phyloP scores from a whole-genome alignment of 2,797 vertebrate genomes.

The Anisognathus igniventris region DNA sequence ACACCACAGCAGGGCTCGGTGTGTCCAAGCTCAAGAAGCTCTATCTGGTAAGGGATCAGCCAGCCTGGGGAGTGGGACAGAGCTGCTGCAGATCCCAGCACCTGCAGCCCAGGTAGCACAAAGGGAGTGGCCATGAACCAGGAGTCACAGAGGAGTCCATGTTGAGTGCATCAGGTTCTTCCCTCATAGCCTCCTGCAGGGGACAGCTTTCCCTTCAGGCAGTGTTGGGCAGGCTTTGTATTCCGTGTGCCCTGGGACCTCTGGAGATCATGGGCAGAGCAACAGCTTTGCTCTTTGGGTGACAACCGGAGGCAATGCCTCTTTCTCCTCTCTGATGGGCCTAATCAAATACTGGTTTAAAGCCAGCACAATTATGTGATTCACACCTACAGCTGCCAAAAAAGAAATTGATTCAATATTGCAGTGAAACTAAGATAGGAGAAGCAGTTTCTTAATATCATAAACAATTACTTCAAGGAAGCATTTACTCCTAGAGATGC shows the following conservation, averaged over 20 bases:
- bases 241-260: accelerated
- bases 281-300: background rate
- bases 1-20: constrained; percentile 81
- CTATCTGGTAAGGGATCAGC: constrained; percentile 81
- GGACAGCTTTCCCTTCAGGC: background rate
- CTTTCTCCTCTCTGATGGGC: background rate
- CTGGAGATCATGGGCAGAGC: background rate
- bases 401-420: background rate
- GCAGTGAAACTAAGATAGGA: background rate
- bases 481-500: background rate
- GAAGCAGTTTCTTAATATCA: background rate
- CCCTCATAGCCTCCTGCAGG: background rate
- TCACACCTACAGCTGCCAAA: background rate
- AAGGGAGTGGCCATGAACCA: background rate
- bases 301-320: background rate
- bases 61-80: background rate
- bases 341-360: background rate
- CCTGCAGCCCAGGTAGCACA: background rate
- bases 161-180: background rate
- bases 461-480: background rate
- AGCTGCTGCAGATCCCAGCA: background rate
- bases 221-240: background rate
- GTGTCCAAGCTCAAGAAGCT: constrained; percentile 84
- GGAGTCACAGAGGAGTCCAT: background rate
- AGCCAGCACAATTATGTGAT: background rate